Evolutionary conservation across 2,888 invertebrate species (phyloP).

Genomic region (Cheilosia vernalis): DNA sequence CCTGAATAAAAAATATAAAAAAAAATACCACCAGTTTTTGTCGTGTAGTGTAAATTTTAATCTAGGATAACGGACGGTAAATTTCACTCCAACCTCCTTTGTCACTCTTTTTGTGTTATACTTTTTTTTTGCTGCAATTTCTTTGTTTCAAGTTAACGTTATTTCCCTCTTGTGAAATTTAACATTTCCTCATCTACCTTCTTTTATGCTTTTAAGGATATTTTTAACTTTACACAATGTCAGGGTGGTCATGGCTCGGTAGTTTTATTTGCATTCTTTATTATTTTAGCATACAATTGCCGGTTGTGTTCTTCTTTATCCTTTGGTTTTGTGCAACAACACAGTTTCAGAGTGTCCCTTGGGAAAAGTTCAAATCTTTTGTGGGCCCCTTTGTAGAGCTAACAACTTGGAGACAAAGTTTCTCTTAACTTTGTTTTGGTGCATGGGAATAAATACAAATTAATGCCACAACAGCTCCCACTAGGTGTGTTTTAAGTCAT

Average conservation of each 20-base stretch:
- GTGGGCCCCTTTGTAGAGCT: conserved; percentile 2
- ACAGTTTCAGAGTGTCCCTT: background rate
- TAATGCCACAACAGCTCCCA: background rate
- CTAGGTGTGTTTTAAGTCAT: too few relatives aligned
- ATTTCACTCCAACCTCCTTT: conserved; percentile 30
- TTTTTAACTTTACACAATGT: conserved; percentile 17
- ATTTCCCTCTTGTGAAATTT: conserved; percentile 20
- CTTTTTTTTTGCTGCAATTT: background rate
- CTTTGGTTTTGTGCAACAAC: conserved; percentile 22
- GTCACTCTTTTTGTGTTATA: background rate
- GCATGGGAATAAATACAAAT: background rate
- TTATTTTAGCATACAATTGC: conserved; percentile 16
- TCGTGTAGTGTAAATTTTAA: conserved; percentile 26
- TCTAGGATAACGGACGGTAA: conserved; percentile 46
- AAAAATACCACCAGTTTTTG: background rate
- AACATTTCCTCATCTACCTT: conserved; percentile 19
- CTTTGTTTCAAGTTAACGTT: conserved; percentile 28
- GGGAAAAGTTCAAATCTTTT: conserved; percentile 3
- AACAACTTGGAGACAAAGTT: background rate
- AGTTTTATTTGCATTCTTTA: conserved; percentile 19
- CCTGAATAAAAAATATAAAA: background rate
- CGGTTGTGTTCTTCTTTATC: conserved; percentile 9
- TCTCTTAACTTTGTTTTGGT: background rate
- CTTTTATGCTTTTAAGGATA: conserved; percentile 17
- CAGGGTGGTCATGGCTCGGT: conserved; percentile 5